Evolutionary conservation across 2,888 invertebrate species (phyloP), one percentile per base, ranked within the genome.

Genomic region (Pristionchus maxplancki): DNA sequence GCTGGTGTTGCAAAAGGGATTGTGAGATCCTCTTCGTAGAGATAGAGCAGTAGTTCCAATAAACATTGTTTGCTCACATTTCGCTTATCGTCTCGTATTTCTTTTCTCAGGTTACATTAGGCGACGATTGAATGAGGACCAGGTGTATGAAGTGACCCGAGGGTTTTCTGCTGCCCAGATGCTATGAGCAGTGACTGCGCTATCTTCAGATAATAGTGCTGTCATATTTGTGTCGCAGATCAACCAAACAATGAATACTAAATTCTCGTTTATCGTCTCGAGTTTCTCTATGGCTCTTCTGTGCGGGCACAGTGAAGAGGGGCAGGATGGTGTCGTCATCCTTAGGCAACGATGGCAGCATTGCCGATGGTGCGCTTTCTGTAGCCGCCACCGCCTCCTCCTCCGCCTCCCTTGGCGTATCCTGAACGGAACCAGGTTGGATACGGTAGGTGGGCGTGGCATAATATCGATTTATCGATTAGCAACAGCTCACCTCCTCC

Each of bases 261-360:
- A 8, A 48, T 28, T 28, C 78, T 48, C 78, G n/a, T 78, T 78
- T 78, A 78, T 78, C 48, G 44, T 78, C 78, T 78, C 78, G 78
- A 78, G 78, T 48, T 9, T 20, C 11, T n/a, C 78, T 40, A 40
- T 4, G 9, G 24, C 40, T 37, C 6, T 48, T 11, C 20, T 78
- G 78, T 48, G 40, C 5, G 6, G 17, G 34, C 37, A 34, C 71
- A 34, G 40, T 20, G 44, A 9, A 44, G 24, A n/a, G 58, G n/a
- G n/a, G n/a, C 15, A 50, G 50, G 64, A 64, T 64, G 78, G n/a
- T 78, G 48, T 13, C 78, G n/a, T 40, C 78, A 48, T 78, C 44
- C n/a, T 28, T 78, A 78, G 48, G 24, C 40, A 48, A 78, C 44
- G 78, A 78, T 48, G 9, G 78, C 17, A 2, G 78, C 78, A 24